Base-by-base conservation (phyloP, 1,140 invertebrate genomes). In the Drosophila pandora region DNA sequence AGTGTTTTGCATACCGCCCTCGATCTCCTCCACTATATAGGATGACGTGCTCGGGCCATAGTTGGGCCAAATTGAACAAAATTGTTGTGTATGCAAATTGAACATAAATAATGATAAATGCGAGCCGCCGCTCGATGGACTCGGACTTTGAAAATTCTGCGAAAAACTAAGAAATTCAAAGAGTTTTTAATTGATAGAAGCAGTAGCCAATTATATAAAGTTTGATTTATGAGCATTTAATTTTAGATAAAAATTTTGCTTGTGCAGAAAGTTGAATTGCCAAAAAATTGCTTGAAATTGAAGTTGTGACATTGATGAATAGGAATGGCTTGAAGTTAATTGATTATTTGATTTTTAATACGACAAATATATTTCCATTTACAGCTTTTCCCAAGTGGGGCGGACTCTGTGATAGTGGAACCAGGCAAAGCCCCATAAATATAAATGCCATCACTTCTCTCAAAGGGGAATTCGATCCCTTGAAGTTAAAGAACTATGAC, bases 371-470 rank as follows among this genome's bases (percentile, higher is more conserved):
- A n/a, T 13, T 43, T 13, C 13, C 8, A 17, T 39, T 22, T 41
- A 8, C 34, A 91, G 91, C 77, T 8, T 90, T 90, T 82, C 93
- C 92, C 57, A 79, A 91, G 12, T 93, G 93, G 93, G 90, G 92
- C 21, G 85, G 89, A 30, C 50, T 92, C 22, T 93, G 93, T 58
- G 76, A 90, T 55, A 87, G 10, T 28, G 93, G 93, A 23, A 88
- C 63, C 41, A 75, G 72, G 39, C 93, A 93, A 70, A 93, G 92
- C 37, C 93, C 93, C 2, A 93, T 93, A 10, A 89, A 93, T 73
- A 69, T 93, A 17, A 77, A 80, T 34, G 55, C 58, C 23, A 79
- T 78, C 6, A 75, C 72, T 0, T 73, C 92, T 0, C 60, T 90
- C n/a, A 80, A 84, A 49, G 90, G 90, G 30, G 58, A 90, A 4